Evolutionary conservation across 2,797 vertebrate species (phyloP), one percentile per base, ranked within the genome.

Genomic region (Pitangus sulphuratus): DNA sequence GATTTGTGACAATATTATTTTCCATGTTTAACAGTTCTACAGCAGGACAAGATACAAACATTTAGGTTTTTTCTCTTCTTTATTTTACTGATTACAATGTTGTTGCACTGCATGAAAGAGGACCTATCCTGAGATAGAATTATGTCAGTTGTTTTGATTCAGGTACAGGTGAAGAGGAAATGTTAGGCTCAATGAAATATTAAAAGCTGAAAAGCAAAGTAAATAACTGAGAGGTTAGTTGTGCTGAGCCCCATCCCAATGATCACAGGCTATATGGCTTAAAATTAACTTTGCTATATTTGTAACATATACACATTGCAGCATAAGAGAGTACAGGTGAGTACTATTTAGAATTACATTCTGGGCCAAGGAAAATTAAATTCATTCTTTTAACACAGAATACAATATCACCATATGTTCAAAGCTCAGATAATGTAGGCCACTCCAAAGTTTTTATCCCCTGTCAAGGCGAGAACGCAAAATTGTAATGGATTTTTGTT

Each of bases 401-500:
- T 61, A 50, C 12, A 44, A 3, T 61, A 45, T 45, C 30, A 37
- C 12, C 31, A 7, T 56, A 40, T 62, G 31, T 56, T 89, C 84
- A 87, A 54, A 74, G 4, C 11, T 64, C 84, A 91, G 68, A 64
- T 64, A 82, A 84, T 35, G 20, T 64, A 93, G 50, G 50, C 60
- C 18, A 61, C 45, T 51, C 21, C 19, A 15, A 78, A 84, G 40
- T 75, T 89, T 89, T 90, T 75, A 72, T 91, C 39, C 61, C 40
- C 61, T 65, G 15, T 83, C 69, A 91, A 72, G 33, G 58, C 3
- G 0, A 94, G 87, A 83, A 87, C 25, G 16, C 20, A 66, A 87
- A 94, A 83, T 60, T 50, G 24, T 35, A 91, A 87, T 61, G 48
- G 66, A 70, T 87, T 93, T 93, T 92, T 89, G 14, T 76, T 93